These are phyloP conservation scores for Tridacna crocea DNA, from an alignment of 2,888 invertebrate species.

Conservation along the genomic window DNA sequence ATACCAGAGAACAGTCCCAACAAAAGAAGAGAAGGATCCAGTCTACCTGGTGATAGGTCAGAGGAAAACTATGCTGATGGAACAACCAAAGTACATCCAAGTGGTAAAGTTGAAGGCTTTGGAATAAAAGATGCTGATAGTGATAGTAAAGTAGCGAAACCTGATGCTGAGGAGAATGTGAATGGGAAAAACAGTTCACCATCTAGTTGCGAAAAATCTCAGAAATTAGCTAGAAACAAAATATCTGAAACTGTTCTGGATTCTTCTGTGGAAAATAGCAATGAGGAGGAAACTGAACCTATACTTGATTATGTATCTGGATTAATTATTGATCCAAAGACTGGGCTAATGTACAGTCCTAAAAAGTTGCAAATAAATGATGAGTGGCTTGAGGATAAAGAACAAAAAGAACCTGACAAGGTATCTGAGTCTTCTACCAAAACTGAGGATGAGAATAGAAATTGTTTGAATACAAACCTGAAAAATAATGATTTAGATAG, in stretches of 20 bases:
- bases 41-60: not conserved
- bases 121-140: not conserved
- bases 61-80: not conserved
- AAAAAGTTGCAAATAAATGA: not conserved
- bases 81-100: not conserved
- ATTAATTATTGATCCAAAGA: slow-evolving; percentile 29
- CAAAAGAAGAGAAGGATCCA: not conserved
- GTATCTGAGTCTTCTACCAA: not conserved
- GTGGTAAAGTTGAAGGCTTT: not conserved
- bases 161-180: not conserved
- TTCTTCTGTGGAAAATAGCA: not conserved
- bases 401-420: not conserved
- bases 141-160: not conserved
- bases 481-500: not conserved
- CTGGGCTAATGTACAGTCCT: slow-evolving; percentile 22
- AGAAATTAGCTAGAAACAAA: not conserved
- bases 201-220: not conserved
- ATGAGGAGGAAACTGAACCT: not conserved
- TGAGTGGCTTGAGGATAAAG: not conserved
- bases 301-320: slow-evolving; percentile 33
- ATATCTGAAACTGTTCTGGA: not conserved
- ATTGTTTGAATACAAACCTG: not conserved
- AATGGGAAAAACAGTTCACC: not conserved
- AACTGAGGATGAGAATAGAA: not conserved
- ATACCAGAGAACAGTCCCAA: not conserved